Base-by-base conservation (phyloP, 53 echinoderm and acorn worm genomes). In the Holothuria scabra region DNA sequence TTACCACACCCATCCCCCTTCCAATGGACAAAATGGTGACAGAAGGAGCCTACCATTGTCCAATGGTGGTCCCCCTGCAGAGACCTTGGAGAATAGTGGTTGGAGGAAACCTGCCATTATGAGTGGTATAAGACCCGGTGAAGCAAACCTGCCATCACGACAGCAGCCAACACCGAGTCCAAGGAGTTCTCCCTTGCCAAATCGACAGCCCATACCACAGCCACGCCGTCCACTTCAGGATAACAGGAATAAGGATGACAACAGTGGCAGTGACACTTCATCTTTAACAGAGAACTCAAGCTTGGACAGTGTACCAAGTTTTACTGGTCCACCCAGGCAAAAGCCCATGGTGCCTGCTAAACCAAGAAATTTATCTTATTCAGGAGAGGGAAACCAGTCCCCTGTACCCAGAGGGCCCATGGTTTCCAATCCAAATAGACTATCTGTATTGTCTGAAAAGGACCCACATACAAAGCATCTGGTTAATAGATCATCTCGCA, bases 211-310 rank as follows among this genome's bases (percentile, higher is more conserved):
- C 3, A 32, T 78, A 20, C 59, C 78, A 33, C 78, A 19, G 19
- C 78, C 78, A 5, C 29, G 78, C 58, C 34, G 81, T n/a, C 81
- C 61, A 75, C 83, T 22, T 65, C 75, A 55, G 37, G 84, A 28
- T 21, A 55, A 37, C 59, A 82, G 80, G 49, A 79, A 63, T 34
- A 84, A 68, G 31, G 80, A 79, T 74, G 97, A 97, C 71, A 90
- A 87, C 52, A 97, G 97, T 72, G 94, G 97, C 3, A 97, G 97
- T 90, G 97, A 97, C 60, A 97, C 97, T 13, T 94, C 97, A 20
- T 97, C 97, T 12, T 69, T 97, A 46, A 97, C 97, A 48, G 97
- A 97, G 80, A 97, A 97, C 56, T 97, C 97, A 11, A 97, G 97
- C 81, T 48, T 97, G 20, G 97, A 97, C 78, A 97, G 94, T 79